A percentile compares a stretch with the other conserved stretches of the same genome.
phyloP scores from a whole-genome alignment of 2,113 vertebrate genomes.

The Daboia siamensis region DNA sequence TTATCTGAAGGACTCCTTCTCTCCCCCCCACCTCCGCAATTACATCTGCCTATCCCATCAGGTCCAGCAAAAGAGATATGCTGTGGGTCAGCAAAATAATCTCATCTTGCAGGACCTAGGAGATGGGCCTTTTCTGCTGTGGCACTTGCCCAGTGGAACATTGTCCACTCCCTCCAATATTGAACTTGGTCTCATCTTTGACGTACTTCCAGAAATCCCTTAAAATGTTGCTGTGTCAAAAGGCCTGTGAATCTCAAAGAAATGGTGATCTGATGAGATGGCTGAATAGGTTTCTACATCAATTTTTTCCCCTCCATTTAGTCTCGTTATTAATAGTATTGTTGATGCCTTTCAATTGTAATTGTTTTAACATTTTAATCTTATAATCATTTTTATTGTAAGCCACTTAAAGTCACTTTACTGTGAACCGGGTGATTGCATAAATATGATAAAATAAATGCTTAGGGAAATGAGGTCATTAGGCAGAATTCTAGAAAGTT shows the following conservation, averaged over 20 bases:
- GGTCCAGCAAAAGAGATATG: neutral
- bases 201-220: neutral
- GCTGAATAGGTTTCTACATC: neutral
- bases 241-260: neutral
- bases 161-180: neutral
- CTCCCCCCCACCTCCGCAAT: neutral
- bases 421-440: neutral
- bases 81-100: neutral
- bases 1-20: neutral
- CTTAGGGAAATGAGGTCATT: conserved; percentile 84
- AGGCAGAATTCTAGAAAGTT: conserved; percentile 74
- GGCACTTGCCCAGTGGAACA: neutral
- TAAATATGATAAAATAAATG: conserved; percentile 42
- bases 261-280: neutral
- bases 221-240: neutral
- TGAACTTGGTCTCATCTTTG: neutral
- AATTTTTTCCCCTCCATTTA: neutral
- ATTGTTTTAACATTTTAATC: neutral
- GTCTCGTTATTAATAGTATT: neutral
- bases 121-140: neutral
- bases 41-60: neutral
- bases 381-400: neutral
- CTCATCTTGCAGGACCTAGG: neutral
- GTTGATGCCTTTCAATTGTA: neutral
- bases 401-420: neutral